These are phyloP conservation scores for Hylaeus anthracinus DNA, from an alignment of 1,140 invertebrate species.

Conservation along the genomic window DNA sequence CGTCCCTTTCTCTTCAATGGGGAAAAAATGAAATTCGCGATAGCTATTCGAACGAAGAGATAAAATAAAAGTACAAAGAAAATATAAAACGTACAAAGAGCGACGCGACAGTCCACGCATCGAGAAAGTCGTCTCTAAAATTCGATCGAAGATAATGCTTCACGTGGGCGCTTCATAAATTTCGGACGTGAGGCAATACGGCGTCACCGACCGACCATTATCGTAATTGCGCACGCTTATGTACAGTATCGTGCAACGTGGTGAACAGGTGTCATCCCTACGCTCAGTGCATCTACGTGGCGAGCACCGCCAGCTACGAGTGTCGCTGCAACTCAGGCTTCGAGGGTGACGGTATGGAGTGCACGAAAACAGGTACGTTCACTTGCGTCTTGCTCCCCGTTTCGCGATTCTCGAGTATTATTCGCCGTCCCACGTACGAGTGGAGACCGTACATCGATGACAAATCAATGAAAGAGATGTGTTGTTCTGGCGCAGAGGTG, in stretches of 20 bases:
- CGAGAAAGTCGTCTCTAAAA: background rate
- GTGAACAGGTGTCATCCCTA: conserved; percentile 89
- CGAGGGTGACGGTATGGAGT: conserved; percentile 89
- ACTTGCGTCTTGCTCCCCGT: background rate
- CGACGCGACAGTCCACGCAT: background rate
- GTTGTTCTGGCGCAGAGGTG: conserved; percentile 80
- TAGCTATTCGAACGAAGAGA: too few species aligned
- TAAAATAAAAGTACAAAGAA: too few species aligned
- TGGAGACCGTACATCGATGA: background rate
- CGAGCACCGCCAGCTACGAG: conserved; percentile 82
- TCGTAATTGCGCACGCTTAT: conserved; percentile 72
- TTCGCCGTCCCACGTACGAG: background rate
- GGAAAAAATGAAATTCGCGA: too few species aligned
- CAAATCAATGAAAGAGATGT: conserved; percentile 17
- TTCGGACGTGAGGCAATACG: conserved; percentile 3
- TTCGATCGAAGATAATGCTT: background rate
- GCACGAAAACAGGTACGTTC: conserved; percentile 80
- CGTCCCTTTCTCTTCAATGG: too few species aligned
- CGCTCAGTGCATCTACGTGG: conserved; percentile 87
- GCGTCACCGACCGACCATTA: conserved; percentile 13
- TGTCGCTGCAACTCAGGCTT: conserved; percentile 92
- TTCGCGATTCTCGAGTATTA: background rate
- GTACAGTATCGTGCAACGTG: conserved; percentile 86
- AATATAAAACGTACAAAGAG: too few species aligned
- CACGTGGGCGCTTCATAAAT: background rate